These are phyloP conservation scores for Capreolus pygargus DNA, from an alignment of 2,113 vertebrate genomes.

Conservation along the genomic window DNA sequence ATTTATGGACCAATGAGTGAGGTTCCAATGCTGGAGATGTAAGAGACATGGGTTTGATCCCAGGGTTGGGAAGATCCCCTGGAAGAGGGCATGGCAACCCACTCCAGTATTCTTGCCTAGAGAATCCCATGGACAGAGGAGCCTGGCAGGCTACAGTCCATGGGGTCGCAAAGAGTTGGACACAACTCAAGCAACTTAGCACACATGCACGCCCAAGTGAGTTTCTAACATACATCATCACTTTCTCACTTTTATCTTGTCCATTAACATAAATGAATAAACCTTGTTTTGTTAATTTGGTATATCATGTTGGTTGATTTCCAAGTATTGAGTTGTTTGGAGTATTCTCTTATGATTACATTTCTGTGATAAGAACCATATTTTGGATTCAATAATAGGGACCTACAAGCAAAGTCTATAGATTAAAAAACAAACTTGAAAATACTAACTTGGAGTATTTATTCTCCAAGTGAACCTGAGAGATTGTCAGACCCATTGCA, in stretches of 20 bases:
- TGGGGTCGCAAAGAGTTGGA: accelerated
- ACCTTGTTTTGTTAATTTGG: not conserved
- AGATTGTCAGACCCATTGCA: not conserved
- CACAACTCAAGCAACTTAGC: not conserved
- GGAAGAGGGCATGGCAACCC: not conserved
- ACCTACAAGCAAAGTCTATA: not conserved
- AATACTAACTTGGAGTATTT: not conserved
- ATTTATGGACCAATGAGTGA: not conserved
- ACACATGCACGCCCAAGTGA: not conserved
- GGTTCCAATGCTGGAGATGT: not conserved
- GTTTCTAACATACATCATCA: not conserved
- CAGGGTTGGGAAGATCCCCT: not conserved
- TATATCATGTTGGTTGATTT: not conserved
- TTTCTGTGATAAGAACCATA: not conserved
- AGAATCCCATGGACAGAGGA: not conserved
- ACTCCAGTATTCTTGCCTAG: not conserved
- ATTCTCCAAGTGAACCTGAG: not conserved
- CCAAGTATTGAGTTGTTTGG: not conserved
- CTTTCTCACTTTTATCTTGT: not conserved
- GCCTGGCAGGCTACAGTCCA: not conserved
- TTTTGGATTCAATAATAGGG: not conserved
- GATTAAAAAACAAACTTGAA: not conserved
- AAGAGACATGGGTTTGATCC: not conserved
- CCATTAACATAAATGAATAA: not conserved
- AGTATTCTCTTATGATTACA: not conserved